Evolutionary conservation across 2,113 vertebrate genomes (phyloP).

Genomic region (Salvelinus sp.): DNA sequence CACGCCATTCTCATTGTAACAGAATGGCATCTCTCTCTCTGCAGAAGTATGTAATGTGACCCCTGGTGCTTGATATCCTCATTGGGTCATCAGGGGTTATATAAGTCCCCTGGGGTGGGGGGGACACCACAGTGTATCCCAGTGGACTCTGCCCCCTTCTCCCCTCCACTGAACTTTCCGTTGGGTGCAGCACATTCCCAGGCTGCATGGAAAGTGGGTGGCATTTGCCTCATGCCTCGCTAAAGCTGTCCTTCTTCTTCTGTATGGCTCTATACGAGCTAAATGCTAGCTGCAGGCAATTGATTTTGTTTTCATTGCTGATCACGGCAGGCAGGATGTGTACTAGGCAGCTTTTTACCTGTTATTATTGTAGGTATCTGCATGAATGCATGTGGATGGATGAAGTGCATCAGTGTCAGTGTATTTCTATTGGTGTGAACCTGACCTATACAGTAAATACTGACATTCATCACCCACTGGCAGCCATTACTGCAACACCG

Average conservation of each 20-base stretch:
- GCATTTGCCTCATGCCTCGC: neutral
- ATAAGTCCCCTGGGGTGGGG: neutral
- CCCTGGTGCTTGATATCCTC: neutral
- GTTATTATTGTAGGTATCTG: no score
- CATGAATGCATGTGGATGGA: no score
- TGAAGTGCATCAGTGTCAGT: neutral
- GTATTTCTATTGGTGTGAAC: neutral
- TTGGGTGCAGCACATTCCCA: slow-evolving; percentile 14
- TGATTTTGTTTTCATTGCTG: neutral
- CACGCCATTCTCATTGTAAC: neutral
- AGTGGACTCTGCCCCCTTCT: neutral
- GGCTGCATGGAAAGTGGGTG: neutral
- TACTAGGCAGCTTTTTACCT: no score
- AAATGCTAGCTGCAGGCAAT: neutral
- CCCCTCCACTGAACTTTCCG: slow-evolving; percentile 11
- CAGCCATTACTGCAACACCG: neutral
- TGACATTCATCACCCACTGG: slow-evolving; percentile 3
- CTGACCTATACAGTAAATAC: neutral
- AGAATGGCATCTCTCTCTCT: no score
- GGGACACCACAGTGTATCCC: neutral
- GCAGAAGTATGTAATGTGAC: neutral
- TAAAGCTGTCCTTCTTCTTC: neutral
- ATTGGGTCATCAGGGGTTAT: neutral
- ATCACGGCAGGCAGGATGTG: no score
- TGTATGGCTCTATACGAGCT: neutral